Base-by-base conservation (phyloP, 2,888 invertebrate genomes). In the Anticlea derivata region DNA sequence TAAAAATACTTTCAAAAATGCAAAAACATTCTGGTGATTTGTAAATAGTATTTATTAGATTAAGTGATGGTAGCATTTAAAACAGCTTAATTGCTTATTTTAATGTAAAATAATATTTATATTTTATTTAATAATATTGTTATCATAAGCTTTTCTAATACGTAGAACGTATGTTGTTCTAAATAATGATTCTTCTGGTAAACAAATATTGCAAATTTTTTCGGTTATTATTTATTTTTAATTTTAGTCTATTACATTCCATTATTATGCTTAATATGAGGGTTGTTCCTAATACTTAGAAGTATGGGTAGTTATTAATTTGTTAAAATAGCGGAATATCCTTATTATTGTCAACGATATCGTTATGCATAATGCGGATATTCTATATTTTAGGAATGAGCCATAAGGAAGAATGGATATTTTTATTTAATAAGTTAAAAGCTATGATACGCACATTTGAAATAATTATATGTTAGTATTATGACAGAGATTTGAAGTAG, bases 91-190 rank as follows among this genome's bases (percentile, higher is more conserved):
- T 73, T 80, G 86, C 88, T 86, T 87, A 85, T 81, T 80, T 74
- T 86, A 86, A 83, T 89, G 90, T 90, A 89, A 88, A 84, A 80
- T 87, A 89, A 86, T 89, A 89, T 88, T 90, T 90, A 89, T 88
- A 77, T 82, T 73, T 80, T 86, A 84, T 87, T 88, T 85, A 85
- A 85, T 75, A 79, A 79, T 79, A 86, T 83, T 84, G 83, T 87
- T 83, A 80, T 75, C 70, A 29, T 48, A 73, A 77, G 72, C 78
- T 74, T 73, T 77, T 75, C 68, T 78, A 78, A 81, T 81, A 78
- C 81, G 83, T 84, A 72, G 81, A 78, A 83, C 83, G 82, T 83
- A 82, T 76, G 62, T 63, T 66, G 64, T 69, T 73, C 67, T 73
- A 68, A 62, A 52, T 43, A 50, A 43, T 52, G 40, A 49, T 51